A percentile compares a stretch with the other conserved stretches of the same genome.
Conservation (phyloP, 2,797 vertebrate genomes). For the Catamblyrhynchus diadema region DNA sequence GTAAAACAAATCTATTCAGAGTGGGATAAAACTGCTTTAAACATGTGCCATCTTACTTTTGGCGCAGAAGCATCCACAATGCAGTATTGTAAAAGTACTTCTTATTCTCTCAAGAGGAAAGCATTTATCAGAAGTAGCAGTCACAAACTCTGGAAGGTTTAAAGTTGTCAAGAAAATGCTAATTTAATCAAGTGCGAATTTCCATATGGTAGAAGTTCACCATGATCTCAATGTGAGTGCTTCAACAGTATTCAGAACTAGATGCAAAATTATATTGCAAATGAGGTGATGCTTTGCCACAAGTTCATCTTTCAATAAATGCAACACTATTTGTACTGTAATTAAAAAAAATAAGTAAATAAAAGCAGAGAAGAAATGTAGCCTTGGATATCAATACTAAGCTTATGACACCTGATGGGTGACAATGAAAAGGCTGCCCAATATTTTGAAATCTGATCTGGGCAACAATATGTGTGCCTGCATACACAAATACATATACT, state of each 20-base stretch:
- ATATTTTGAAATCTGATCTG: not conserved
- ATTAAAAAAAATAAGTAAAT: not conserved
- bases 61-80: not conserved
- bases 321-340: not conserved
- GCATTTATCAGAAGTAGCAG: constrained; percentile 19
- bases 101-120: not conserved
- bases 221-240: not conserved
- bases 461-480: not conserved
- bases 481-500: not conserved
- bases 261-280: not conserved
- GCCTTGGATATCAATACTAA: not conserved
- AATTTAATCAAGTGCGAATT: constrained; percentile 44
- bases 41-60: not conserved
- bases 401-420: not conserved
- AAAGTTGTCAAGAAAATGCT: constrained; percentile 37
- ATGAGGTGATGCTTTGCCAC: not conserved
- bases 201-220: constrained; percentile 6
- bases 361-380: not conserved
- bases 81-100: not conserved
- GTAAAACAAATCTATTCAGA: not conserved
- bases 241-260: not conserved
- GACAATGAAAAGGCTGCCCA: not conserved
- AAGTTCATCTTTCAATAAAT: not conserved
- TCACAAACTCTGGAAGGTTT: not conserved
- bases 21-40: not conserved